Evolutionary conservation across 2,888 invertebrate species (phyloP), one percentile per base, ranked within the genome.

Genomic region (Lasius platythorax): DNA sequence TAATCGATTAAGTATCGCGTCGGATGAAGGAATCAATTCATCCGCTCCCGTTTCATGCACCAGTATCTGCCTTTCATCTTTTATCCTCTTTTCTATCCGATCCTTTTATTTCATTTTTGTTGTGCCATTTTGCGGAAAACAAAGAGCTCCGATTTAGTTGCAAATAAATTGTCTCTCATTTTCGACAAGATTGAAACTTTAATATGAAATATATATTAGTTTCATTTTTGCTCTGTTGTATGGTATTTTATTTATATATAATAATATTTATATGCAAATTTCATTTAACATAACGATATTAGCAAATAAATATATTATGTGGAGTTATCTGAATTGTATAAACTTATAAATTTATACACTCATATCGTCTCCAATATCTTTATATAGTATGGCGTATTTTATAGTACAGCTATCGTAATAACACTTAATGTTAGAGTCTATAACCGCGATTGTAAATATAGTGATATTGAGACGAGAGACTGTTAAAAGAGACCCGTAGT

Each of bases 1-100:
- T 81, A 73, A 81, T 81, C 79, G 79, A 81, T 73, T 46, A 79
- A 79, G 58, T 40, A 79, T 73, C 72, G 37, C 33, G 46, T 46
- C 8, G 73, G 12, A 61, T 11, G 72, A 33, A 79, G 23, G 58
- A 81, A 79, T 79, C 46, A 46, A 81, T 81, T 46, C 46, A 73
- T 63, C 18, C 46, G 18, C 18, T 81, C 61, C 12, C 46, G 23
- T 61, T 79, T 73, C 12, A 33, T n/a, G 46, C 28, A 11, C 15
- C 28, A 73, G 28, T 18, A n/a, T 58, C 79, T 37, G 46, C 23
- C 46, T 79, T 79, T 72, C 33, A 40, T 78, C 28, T 18, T 61
- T 50, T 63, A 61, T 72, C 18, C 43, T 33, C 11, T 46, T 46
- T 23, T 12, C 37, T n/a, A 9, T 72, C 33, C 18, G 23, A n/a